These are phyloP conservation scores for Zosterops borbonicus DNA, from an alignment of 2,113 vertebrate genomes.

Conservation along the genomic window DNA sequence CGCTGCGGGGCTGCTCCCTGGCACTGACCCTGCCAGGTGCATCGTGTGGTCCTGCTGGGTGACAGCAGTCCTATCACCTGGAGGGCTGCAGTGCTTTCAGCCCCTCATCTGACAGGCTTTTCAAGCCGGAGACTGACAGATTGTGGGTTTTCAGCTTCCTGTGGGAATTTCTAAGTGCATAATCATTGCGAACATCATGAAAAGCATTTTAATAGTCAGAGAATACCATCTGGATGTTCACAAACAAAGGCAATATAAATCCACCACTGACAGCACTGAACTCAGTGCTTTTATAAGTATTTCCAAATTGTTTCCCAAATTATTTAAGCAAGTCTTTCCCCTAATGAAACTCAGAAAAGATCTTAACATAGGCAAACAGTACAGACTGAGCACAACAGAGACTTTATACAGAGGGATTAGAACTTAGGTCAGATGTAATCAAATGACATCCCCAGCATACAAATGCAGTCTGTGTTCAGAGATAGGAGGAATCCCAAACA, in stretches of 20 bases:
- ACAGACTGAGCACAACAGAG: background rate
- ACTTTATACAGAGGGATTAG: constrained; percentile 11
- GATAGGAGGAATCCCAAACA: constrained; percentile 53
- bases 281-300: constrained; percentile 46
- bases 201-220: constrained; percentile 60
- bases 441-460: constrained; percentile 20
- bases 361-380: constrained; percentile 17
- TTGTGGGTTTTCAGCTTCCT: constrained; percentile 50
- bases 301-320: constrained; percentile 55
- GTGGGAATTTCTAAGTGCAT: constrained; percentile 61
- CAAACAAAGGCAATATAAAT: constrained; percentile 60
- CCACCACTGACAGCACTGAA: constrained; percentile 16
- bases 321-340: constrained; percentile 39
- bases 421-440: constrained; percentile 14
- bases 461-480: background rate
- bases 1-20: rapidly evolving
- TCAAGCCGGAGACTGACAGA: constrained; percentile 34
- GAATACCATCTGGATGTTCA: constrained; percentile 59
- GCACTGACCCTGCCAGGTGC: background rate
- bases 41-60: rapidly evolving
- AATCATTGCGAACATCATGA: constrained; percentile 56
- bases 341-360: constrained; percentile 38
- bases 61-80: background rate
- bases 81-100: background rate
- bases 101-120: background rate